Evolutionary conservation across 2,113 vertebrate species (phyloP).

Genomic region (Macrotus californicus): DNA sequence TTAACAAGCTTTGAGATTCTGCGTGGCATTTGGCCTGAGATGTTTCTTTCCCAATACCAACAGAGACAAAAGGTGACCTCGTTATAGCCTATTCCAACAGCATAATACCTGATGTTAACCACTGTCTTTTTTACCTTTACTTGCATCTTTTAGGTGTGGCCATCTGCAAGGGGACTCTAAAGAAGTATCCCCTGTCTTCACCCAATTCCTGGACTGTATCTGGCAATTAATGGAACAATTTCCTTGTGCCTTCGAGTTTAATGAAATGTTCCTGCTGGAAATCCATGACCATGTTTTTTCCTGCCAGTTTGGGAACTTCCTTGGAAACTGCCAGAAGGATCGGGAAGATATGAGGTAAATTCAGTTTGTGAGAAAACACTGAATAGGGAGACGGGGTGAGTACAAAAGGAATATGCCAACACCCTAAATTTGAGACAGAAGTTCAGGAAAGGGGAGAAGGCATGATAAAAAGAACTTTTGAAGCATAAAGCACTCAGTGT

Average conservation of each 20-base stretch:
- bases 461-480: not conserved
- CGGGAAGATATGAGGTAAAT: slow-evolving; percentile 82
- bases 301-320: slow-evolving; percentile 89
- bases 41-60: not conserved
- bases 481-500: not conserved
- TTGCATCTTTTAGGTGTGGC: slow-evolving; percentile 78
- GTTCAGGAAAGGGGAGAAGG: not conserved
- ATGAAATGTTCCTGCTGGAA: slow-evolving; percentile 81
- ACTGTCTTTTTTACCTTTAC: not conserved
- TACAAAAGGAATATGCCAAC: not conserved
- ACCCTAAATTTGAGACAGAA: not conserved
- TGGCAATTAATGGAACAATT: slow-evolving; percentile 89
- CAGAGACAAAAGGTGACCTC: not conserved
- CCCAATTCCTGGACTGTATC: slow-evolving; percentile 86
- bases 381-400: not conserved
- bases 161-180: slow-evolving; percentile 84
- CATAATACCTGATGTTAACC: slow-evolving; percentile 3
- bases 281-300: slow-evolving; percentile 86
- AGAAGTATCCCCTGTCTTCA: slow-evolving; percentile 87
- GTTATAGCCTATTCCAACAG: not conserved
- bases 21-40: not conserved
- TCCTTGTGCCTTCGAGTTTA: slow-evolving; percentile 85
- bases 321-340: slow-evolving; percentile 87
- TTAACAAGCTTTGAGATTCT: not conserved
- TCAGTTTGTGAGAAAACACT: slow-evolving; percentile 24